Base-by-base conservation (phyloP, 2,888 invertebrate genomes). In the Oeneis ivallda region DNA sequence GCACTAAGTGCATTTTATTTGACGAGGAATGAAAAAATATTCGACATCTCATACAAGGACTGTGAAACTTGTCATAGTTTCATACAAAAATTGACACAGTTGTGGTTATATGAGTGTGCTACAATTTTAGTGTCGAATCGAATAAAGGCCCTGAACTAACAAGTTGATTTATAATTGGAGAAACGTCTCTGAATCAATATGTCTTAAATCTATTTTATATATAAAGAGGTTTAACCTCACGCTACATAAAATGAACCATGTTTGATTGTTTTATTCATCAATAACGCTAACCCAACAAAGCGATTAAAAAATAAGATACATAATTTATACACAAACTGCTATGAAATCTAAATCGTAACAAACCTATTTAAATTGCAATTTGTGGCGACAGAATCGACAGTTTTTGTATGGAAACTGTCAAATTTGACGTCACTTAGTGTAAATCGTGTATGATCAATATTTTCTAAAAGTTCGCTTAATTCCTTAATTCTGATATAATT, bases 141-240 rank as follows among this genome's bases (percentile, higher is more conserved):
- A 56, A 11, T 7, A n/a, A 32, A 49, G 49, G 41, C 13, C 37
- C 1, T 17, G 78, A 79, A 77, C 79, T 82, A 83, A 84, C 80
- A 82, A 81, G 76, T 78, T 76, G 75, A 71, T 73, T 41, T 58
- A 65, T 53, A 52, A 65, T 53, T 67, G 58, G 58, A 53, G 47
- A 64, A 53, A 62, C 37, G 45, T 57, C 54, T 65, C 60, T 50
- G 65, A 56, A 62, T 63, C 50, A 62, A 59, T 62, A 47, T 66
- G 61, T 32, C 68, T 68, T 68, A 68, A 9, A 49, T 47, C 68
- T 68, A 68, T 34, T 58, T 50, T 62, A 64, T 64, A 56, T 68
- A n/a, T 66, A 66, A 49, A n/a, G 15, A 49, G 19, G 49, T 49
- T 53, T 39, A 13, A 43, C 50, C 26, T 53, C 39, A 62, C 62